Evolutionary conservation across 2,797 vertebrate genomes (phyloP), one percentile per base, ranked within the genome.

Genomic region (Bradypus variegatus): DNA sequence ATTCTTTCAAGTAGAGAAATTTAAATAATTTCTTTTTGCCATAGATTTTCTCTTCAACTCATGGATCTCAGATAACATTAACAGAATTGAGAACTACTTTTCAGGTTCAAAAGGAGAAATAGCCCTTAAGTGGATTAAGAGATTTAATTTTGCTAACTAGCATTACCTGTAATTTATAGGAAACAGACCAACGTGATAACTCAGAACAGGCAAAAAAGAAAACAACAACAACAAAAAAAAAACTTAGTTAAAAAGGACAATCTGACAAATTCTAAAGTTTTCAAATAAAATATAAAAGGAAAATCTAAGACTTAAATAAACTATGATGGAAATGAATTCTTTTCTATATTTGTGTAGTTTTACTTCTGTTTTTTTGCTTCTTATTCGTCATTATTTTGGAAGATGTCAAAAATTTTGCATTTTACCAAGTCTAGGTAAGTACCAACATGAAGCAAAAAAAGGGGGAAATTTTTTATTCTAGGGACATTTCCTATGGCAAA

Each of bases 1-100:
- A 23, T 41, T 65, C 23, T 92, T 23, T 80, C n/a, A 89, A 67
- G 29, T 76, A 86, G 38, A 92, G 10, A 78, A 89, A 95, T 90
- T 85, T 82, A 78, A 81, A 48, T 69, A 83, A 70, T 90, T 89
- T 58, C 33, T 88, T 33, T 45, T 75, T 72, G 48, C 21, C 31
- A 48, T n/a, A 10, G 33, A 77, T 89, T 88, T 89, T 36, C 36
- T 70, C 18, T 79, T 73, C 27, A 72, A 69, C 18, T 60, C 23
- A 72, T 38, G 18, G 31, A 18, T 88, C 85, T 72, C 38, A 78
- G 69, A 72, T 91, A 80, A 70, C 38, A 90, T 78, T 27, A 91
- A 89, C 5, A 92, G 65, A 92, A 87, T 11, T 80, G 31, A 85
- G 69, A 95, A 36, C 86, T 58, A 58, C 4, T 33, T 45, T 45